Evolutionary conservation across 2,888 invertebrate species (phyloP).

Genomic region (Aporophyla nigra): DNA sequence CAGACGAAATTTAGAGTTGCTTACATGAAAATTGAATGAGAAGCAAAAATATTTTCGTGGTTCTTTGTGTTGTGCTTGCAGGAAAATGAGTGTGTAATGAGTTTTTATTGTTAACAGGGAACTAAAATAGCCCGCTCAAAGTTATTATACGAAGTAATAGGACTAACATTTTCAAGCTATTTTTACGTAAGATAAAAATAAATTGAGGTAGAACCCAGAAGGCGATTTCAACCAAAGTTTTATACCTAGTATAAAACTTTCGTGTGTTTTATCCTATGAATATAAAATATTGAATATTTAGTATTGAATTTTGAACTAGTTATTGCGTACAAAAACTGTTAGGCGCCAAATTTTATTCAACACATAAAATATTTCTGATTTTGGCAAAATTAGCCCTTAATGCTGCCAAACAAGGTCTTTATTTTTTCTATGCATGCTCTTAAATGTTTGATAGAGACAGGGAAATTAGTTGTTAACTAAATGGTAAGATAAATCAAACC

Average conservation of each 20-base stretch:
- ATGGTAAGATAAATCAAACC: not conserved
- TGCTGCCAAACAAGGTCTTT: not conserved
- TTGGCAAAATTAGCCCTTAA: not conserved
- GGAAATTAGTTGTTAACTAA: not conserved
- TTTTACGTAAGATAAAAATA: not conserved
- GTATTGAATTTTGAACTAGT: not conserved
- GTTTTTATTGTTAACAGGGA: not conserved
- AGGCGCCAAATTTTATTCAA: not conserved
- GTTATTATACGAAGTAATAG: not conserved
- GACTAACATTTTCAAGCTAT: not conserved
- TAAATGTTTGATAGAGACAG: not conserved
- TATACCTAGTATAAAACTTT: not conserved
- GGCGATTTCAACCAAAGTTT: not conserved
- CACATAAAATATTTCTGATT: not conserved
- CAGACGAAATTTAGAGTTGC: not conserved
- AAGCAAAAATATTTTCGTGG: not conserved
- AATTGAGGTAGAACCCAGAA: not conserved
- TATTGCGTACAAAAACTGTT: not conserved
- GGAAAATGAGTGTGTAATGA: not conserved
- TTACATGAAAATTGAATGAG: constrained; percentile 3
- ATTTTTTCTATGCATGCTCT: too few relatives aligned
- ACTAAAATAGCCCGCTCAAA: not conserved
- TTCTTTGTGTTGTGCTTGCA: not conserved
- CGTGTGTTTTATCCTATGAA: not conserved
- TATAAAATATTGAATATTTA: not conserved